These are phyloP conservation scores for Glomeris marginata DNA, from an alignment of 2,888 invertebrate genomes.

Conservation along the genomic window DNA sequence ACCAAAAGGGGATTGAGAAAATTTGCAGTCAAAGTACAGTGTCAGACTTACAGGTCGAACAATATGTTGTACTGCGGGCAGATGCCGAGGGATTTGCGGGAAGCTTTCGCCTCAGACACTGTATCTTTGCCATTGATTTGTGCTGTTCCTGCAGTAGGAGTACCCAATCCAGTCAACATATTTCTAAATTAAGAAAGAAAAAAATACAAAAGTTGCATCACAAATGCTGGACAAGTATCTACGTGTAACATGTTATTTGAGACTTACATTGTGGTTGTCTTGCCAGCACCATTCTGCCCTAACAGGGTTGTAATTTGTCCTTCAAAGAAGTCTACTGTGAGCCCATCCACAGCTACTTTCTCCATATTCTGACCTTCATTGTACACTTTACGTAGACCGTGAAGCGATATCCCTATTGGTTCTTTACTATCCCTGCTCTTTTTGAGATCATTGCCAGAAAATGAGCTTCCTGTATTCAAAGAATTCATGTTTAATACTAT, in stretches of 20 bases:
- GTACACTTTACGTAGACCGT: constrained; percentile 21
- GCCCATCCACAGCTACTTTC: constrained; percentile 27
- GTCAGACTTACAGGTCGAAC: constrained; percentile 28
- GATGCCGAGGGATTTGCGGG: constrained; percentile 26
- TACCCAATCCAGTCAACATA: constrained; percentile 20
- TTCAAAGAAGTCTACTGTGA: constrained; percentile 32
- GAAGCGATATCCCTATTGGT: constrained; percentile 24
- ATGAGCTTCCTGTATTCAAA: no score
- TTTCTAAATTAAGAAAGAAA: constrained; percentile 18
- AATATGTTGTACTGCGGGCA: constrained; percentile 33
- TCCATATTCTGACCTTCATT: constrained; percentile 14
- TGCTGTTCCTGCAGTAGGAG: constrained; percentile 19
- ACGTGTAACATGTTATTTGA: no score
- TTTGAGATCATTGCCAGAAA: no score
- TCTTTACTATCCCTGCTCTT: background rate
- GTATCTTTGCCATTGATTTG: constrained; percentile 18
- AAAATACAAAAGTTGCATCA: background rate
- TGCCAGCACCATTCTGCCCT: constrained; percentile 36
- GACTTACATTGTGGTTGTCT: constrained; percentile 34
- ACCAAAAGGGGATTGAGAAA: background rate
- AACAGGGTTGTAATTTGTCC: constrained; percentile 35
- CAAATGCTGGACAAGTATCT: background rate
- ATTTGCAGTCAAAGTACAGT: background rate
- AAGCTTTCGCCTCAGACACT: constrained; percentile 18
- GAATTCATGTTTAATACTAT: no score